These are phyloP conservation scores for Caerostris darwini DNA, from an alignment of 1,140 invertebrate genomes.

Conservation along the genomic window DNA sequence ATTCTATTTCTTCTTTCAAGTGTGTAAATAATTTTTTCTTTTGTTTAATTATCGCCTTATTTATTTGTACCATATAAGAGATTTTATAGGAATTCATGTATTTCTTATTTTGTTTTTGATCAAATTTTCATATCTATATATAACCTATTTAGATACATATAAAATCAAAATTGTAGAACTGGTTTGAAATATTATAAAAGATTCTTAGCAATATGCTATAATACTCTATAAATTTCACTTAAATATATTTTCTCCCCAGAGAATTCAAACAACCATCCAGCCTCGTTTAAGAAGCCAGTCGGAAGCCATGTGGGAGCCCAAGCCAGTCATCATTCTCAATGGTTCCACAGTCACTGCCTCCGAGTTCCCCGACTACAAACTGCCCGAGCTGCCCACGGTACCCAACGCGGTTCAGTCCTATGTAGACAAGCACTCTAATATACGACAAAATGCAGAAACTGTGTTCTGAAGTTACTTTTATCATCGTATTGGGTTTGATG, in stretches of 20 bases:
- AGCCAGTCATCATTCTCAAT: constrained; percentile 74
- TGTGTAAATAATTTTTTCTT: too few relatives aligned
- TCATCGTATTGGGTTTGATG: too few relatives aligned
- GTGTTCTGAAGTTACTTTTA: constrained; percentile 1
- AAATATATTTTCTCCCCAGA: not conserved
- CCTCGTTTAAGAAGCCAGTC: constrained; percentile 46
- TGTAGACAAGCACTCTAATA: constrained; percentile 50
- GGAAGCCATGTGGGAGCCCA: constrained; percentile 62
- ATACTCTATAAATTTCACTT: constrained; percentile 15
- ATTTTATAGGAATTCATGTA: too few relatives aligned
- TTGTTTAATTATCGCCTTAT: too few relatives aligned
- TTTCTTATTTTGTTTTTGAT: too few relatives aligned
- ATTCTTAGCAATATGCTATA: not conserved
- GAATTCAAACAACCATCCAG: constrained; percentile 23
- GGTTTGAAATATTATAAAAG: not conserved
- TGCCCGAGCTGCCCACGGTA: constrained; percentile 57
- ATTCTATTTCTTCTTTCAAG: too few relatives aligned
- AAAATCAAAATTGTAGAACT: not conserved
- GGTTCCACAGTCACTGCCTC: constrained; percentile 68
- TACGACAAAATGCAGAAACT: constrained; percentile 58
- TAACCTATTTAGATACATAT: not conserved
- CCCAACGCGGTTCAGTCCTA: constrained; percentile 62
- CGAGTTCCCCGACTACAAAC: constrained; percentile 69
- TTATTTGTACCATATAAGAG: too few relatives aligned
- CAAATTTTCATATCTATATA: too few relatives aligned